Base-by-base conservation (phyloP, 2,888 invertebrate genomes). In the Taenaris catops region DNA sequence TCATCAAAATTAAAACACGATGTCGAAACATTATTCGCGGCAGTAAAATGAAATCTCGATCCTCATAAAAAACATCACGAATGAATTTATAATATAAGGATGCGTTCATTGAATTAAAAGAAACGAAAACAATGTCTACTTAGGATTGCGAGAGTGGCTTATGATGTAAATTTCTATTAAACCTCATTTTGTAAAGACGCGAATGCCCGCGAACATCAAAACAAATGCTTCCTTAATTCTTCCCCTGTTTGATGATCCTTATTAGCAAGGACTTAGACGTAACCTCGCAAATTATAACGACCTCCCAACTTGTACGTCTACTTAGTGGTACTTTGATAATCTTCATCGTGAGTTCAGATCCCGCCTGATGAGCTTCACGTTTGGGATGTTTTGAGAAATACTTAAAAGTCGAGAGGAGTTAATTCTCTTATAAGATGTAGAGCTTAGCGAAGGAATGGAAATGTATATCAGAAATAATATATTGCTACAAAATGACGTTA, bases 251-350 rank as follows among this genome's bases (percentile, higher is more conserved):
- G 84, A 81, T 84, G 73, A 84, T 86, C 84, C 84, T 74, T 83
- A 84, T 84, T 83, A 83, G 75, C 67, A 64, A 55, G 63, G 84
- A 69, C 80, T 83, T 81, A 81, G 53, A 61, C 64, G 73, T 74
- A 78, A 83, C 83, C 83, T 78, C 70, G 71, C 70, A 79, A 75
- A 84, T 81, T 84, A 78, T 81, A 75, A 80, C 65, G 68, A 80
- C 61, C 66, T 63, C 54, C 60, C 51, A 61, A 72, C 66, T 70
- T 58, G 58, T 59, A 58, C 55, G 55, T 53, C 64, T 73, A 75
- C 73, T 74, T 72, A 71, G 53, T 38, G 66, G 74, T 70, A 48
- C 49, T 78, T 79, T 71, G 60, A 63, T 80, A 80, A 80, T 78
- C 70, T 68, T 57, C 59, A 47, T 63, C 54, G 51, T 41, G 56